These are phyloP conservation scores for Drosophila lacteicornis DNA, from an alignment of 1,140 invertebrate genomes.

Conservation along the genomic window DNA sequence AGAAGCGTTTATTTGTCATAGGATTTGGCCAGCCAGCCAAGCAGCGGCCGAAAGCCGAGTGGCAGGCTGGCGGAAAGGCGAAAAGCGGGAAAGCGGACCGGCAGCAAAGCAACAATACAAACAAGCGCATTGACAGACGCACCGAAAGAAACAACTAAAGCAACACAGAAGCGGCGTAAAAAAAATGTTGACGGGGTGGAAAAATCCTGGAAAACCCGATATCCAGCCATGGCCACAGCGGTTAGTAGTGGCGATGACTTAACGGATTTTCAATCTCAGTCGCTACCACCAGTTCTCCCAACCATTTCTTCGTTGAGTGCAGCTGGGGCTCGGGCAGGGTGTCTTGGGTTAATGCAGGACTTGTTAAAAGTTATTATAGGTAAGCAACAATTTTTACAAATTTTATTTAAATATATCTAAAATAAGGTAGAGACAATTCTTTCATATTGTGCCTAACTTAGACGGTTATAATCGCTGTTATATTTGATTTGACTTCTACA, in stretches of 20 bases:
- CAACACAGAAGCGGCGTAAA: conserved; percentile 1
- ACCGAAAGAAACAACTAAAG: conserved; percentile 30
- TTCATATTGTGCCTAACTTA: too few relatives aligned
- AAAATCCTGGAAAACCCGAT: conserved; percentile 30
- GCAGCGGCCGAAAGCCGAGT: conserved; percentile 27
- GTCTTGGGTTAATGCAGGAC: background rate
- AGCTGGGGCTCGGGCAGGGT: conserved; percentile 26
- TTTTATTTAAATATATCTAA: background rate
- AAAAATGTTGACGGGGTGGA: conserved; percentile 7
- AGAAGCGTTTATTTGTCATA: conserved; percentile 79
- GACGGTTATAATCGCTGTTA: too few relatives aligned
- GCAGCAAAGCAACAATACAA: conserved; percentile 74
- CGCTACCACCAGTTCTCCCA: conserved; percentile 20
- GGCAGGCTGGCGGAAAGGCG: conserved; percentile 10
- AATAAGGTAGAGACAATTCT: background rate
- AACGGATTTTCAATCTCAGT: conserved; percentile 82
- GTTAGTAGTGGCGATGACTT: conserved; percentile 81
- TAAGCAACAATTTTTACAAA: background rate
- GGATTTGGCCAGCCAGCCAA: conserved; percentile 64
- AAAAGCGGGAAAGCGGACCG: conserved; percentile 21
- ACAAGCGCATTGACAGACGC: conserved; percentile 52
- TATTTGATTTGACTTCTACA: background rate
- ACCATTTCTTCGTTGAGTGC: conserved; percentile 2
- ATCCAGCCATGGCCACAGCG: conserved; percentile 64
- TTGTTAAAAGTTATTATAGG: background rate